A percentile compares a stretch with the other conserved stretches of the same genome.
Conservation (phyloP, 2,888 invertebrate species). For the Odontomyia ornata region DNA sequence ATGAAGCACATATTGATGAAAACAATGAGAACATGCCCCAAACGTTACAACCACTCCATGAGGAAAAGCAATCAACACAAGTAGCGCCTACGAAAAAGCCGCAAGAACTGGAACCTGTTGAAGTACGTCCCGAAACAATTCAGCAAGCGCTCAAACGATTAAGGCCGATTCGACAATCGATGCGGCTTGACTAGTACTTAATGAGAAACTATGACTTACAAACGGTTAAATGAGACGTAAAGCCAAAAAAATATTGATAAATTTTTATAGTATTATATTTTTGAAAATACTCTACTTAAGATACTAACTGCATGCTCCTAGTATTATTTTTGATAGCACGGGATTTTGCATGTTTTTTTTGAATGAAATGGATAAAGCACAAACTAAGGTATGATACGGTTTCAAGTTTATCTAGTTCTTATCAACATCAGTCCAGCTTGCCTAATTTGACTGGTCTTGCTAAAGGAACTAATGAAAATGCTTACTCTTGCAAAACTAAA, state of each 20-base stretch:
- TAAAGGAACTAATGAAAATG: no score
- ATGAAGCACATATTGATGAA: background rate
- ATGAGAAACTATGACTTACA: no score
- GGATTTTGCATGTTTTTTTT: constrained; percentile 22
- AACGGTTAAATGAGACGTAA: constrained; percentile 1
- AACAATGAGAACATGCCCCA: constrained; percentile 11
- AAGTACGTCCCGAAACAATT: constrained; percentile 43
- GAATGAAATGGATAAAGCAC: background rate
- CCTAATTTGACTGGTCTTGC: no score
- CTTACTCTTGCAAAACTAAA: no score
- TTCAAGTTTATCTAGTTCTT: no score
- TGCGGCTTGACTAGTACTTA: constrained; percentile 15
- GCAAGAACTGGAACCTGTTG: background rate
- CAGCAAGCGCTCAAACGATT: constrained; percentile 45
- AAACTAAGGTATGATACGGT: constrained; percentile 40
- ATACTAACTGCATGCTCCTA: constrained; percentile 40
- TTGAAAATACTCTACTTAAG: constrained; percentile 39
- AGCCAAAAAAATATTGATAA: constrained; percentile 7
- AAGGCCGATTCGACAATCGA: constrained; percentile 34
- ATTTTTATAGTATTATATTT: constrained; percentile 17
- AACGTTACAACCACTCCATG: constrained; percentile 11
- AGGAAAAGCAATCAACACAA: background rate
- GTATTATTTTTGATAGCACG: background rate
- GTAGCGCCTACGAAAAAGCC: background rate
- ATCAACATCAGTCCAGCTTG: no score